Evolutionary conservation across 2,797 vertebrate species (phyloP).

Genomic region (Okamejei kenojei): DNA sequence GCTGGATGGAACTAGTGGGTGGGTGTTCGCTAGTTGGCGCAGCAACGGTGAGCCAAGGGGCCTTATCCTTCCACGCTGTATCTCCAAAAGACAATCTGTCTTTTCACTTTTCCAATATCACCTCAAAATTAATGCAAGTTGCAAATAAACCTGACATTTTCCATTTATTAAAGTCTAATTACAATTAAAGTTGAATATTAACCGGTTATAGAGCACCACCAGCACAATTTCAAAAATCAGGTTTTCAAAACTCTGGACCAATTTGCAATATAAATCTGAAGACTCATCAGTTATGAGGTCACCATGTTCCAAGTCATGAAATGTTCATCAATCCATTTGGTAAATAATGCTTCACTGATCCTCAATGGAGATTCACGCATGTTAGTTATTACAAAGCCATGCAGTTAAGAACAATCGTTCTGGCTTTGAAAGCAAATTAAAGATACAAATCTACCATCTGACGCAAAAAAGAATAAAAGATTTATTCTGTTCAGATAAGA

Average conservation of each 20-base stretch:
- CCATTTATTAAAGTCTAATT: not conserved
- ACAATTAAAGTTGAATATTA: not conserved
- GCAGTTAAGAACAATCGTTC: not conserved
- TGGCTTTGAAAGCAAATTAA: not conserved
- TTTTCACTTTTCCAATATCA: not conserved
- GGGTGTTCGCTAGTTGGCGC: too few relatives aligned
- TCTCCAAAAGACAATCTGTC: too few relatives aligned
- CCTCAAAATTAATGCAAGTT: not conserved
- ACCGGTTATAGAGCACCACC: not conserved
- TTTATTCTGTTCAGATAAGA: not conserved
- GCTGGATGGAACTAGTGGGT: too few relatives aligned
- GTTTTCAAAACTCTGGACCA: not conserved
- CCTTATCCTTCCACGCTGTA: too few relatives aligned
- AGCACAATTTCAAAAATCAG: not conserved
- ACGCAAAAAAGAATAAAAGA: not conserved
- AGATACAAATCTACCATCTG: not conserved
- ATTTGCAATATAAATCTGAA: not conserved
- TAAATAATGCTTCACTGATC: not conserved
- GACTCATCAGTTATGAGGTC: not conserved
- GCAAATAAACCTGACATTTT: too few relatives aligned
- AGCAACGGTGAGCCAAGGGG: too few relatives aligned
- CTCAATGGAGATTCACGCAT: not conserved
- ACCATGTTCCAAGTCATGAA: not conserved
- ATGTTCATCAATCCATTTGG: not conserved
- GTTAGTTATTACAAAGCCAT: not conserved